Evolutionary conservation across 2,113 vertebrate genomes (phyloP), one percentile per base, ranked within the genome.

Genomic region (Damaliscus lunatus): DNA sequence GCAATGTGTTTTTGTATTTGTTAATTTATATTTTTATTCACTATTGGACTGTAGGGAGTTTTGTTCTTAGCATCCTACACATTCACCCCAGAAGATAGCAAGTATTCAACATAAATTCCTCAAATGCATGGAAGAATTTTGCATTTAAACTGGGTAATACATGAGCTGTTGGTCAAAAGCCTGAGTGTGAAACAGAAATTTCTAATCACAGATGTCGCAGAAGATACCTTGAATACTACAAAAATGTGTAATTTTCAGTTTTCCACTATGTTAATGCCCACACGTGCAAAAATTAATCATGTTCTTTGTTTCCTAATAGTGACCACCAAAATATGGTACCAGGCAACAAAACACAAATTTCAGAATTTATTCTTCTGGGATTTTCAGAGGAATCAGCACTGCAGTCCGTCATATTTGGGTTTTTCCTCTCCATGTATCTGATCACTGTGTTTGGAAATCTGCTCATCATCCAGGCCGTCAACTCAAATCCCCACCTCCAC

Each of bases 381-480:
- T 82, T 82, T 23, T 53, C 50, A 82, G 12, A 82, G 17, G 50
- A 82, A 13, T 52, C 33, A 53, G 31, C 33, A 53, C 31, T 23
- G 50, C 17, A 23, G 19, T 12, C 50, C 6, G 0, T 82, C 31
- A 23, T 52, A 82, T 82, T 82, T 82, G 80, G 17, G 0, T 6
- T 82, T 82, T 82, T 82, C 80, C 80, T 82, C 17, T 52, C 5
- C 80, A n/a, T 52, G 48, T 82, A 52, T 19, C 48, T 33, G 53
- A 27, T 95, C 53, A 85, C 64, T 43, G 80, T 95, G n/a, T 12
- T 95, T 60, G 94, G 55, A 36, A 95, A 95, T 21, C 55, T 95
- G 55, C 80, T 95, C 43, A 62, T 11, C n/a, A 78, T 95, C 10
- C 40, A 59, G 64, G 62, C 31, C 0, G 1, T 46, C 50, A 59